Conservation (phyloP, 2,888 invertebrate species). For the Tipula unca region DNA sequence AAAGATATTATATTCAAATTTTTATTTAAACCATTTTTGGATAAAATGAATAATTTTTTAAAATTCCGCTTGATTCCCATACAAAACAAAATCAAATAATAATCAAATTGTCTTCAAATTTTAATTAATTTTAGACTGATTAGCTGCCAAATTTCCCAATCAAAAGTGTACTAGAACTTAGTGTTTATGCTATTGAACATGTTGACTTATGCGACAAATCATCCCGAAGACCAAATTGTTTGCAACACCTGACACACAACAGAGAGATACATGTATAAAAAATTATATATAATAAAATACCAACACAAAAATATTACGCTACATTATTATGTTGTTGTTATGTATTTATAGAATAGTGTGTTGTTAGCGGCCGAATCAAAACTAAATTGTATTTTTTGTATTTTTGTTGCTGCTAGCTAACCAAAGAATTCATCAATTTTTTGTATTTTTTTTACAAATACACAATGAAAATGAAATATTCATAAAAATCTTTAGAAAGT, state of each 20-base stretch:
- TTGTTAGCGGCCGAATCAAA: constrained; percentile 8
- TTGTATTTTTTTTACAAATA: neutral
- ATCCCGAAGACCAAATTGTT: neutral
- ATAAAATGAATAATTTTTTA: no score
- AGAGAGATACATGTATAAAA: neutral
- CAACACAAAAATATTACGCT: neutral
- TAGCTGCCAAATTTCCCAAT: no score
- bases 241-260: neutral
- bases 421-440: neutral
- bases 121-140: no score
- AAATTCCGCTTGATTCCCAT: no score
- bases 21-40: no score
- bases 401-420: neutral
- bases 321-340: neutral
- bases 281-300: neutral
- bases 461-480: constrained; percentile 4
- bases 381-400: neutral
- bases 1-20: no score
- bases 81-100: no score
- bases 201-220: no score
- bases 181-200: no score
- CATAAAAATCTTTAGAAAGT: constrained; percentile 14
- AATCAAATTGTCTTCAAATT: no score
- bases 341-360: constrained; percentile 8
- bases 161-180: no score